Conservation (phyloP, 2,113 vertebrate genomes). For the Brachirus orientalis region DNA sequence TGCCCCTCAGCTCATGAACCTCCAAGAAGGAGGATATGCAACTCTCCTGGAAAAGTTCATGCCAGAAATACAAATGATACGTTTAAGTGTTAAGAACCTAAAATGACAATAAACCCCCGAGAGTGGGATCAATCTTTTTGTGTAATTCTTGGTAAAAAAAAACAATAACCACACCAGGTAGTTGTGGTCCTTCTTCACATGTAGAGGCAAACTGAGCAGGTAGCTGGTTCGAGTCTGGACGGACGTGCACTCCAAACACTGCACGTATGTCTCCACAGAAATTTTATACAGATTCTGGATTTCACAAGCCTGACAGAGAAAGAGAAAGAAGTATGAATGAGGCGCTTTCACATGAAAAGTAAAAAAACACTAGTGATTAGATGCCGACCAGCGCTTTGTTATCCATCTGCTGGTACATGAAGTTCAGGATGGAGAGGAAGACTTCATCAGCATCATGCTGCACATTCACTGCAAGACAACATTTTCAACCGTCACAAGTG, state of each 20-base stretch:
- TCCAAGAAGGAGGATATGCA: constrained; percentile 73
- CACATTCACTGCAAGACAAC: constrained; percentile 51
- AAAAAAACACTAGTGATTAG: background rate
- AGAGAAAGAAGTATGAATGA: background rate
- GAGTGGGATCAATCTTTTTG: too few species aligned
- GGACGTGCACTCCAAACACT: constrained; percentile 61
- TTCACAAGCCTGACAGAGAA: constrained; percentile 62
- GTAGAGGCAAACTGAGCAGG: constrained; percentile 72
- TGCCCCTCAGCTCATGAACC: constrained; percentile 56
- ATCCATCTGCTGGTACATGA: constrained; percentile 69
- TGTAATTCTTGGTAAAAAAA: too few species aligned
- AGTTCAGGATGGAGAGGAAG: constrained; percentile 75
- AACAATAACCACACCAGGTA: constrained; percentile 65
- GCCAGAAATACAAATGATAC: too few species aligned
- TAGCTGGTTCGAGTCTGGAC: constrained; percentile 44
- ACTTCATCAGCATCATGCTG: constrained; percentile 81
- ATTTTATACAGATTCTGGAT: constrained; percentile 76
- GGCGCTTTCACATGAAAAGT: background rate
- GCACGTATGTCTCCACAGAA: constrained; percentile 51
- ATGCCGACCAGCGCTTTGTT: constrained; percentile 65
- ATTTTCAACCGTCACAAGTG: background rate
- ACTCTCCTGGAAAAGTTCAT: constrained; percentile 48
- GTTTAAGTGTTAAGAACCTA: too few species aligned
- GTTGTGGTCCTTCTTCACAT: constrained; percentile 49
- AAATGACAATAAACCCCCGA: too few species aligned